Percentiles rank a stretch among this genome's conserved stretches.
Conservation (phyloP, 2,113 vertebrate genomes). For the Orthonyx spaldingii region DNA sequence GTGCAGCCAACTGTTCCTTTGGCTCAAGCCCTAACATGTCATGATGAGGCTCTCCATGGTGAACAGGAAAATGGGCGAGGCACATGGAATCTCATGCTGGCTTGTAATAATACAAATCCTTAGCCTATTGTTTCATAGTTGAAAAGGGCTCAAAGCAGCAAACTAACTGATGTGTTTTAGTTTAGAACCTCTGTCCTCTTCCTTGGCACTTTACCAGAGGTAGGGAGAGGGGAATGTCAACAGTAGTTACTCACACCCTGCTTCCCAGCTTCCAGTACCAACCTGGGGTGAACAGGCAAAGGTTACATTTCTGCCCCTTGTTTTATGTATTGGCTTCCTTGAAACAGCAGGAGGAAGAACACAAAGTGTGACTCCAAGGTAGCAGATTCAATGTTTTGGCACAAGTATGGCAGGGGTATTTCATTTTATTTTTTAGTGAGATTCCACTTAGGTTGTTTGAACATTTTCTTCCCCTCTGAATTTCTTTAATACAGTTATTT, state of each 20-base stretch:
- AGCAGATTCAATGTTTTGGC: background rate
- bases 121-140: background rate
- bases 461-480: background rate
- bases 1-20: background rate
- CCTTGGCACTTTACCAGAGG: background rate
- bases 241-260: background rate
- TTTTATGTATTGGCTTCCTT: background rate
- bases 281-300: background rate
- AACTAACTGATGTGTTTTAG: background rate
- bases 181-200: background rate
- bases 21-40: background rate
- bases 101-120: background rate
- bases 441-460: background rate
- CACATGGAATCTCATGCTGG: background rate
- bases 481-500: background rate
- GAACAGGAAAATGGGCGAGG: background rate
- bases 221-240: background rate
- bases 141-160: background rate
- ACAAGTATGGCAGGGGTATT: background rate
- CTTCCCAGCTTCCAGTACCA: background rate
- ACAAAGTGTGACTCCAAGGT: background rate
- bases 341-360: background rate
- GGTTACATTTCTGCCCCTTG: background rate
- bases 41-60: rapidly evolving
- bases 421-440: background rate